Conservation (phyloP, 2,888 invertebrate genomes). For the Malacosoma neustria region DNA sequence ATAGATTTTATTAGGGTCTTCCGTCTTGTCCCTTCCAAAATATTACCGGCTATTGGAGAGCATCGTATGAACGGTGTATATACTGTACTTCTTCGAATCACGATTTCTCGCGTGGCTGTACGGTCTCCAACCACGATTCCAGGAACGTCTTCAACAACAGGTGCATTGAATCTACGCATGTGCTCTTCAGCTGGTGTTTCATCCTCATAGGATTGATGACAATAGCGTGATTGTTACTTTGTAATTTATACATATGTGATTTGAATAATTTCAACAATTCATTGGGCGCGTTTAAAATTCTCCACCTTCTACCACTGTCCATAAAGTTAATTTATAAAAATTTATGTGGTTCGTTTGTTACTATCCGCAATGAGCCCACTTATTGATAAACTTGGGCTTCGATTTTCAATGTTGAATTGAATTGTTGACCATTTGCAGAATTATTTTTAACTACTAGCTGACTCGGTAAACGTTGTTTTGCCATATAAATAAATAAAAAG, state of each 20-base stretch:
- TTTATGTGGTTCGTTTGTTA: too few relatives aligned
- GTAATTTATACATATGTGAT: slow-evolving; percentile 24
- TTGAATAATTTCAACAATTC: slow-evolving; percentile 27
- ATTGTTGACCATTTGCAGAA: too few relatives aligned
- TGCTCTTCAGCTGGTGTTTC: slow-evolving; percentile 28
- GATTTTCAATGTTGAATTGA: too few relatives aligned
- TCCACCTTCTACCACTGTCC: too few relatives aligned
- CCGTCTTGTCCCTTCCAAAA: slow-evolving; percentile 12
- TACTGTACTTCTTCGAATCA: slow-evolving; percentile 6
- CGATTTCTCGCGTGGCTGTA: slow-evolving; percentile 7
- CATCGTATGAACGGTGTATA: slow-evolving; percentile 8
- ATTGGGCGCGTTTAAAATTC: slow-evolving; percentile 19
- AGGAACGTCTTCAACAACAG: slow-evolving; percentile 16
- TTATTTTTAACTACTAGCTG: too few relatives aligned
- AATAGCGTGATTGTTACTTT: slow-evolving; percentile 15
- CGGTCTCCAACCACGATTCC: slow-evolving; percentile 12
- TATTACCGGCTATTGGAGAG: slow-evolving; percentile 10
- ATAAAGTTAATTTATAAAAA: too few relatives aligned
- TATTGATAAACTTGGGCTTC: too few relatives aligned
- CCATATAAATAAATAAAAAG: too few relatives aligned
- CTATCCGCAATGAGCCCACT: too few relatives aligned
- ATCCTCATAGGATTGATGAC: slow-evolving; percentile 21
- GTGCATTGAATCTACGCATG: slow-evolving; percentile 32
- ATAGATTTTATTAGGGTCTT: too few relatives aligned
- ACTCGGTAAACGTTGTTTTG: too few relatives aligned